Base-by-base conservation (phyloP, 2,113 vertebrate species). In the Upupa epops region DNA sequence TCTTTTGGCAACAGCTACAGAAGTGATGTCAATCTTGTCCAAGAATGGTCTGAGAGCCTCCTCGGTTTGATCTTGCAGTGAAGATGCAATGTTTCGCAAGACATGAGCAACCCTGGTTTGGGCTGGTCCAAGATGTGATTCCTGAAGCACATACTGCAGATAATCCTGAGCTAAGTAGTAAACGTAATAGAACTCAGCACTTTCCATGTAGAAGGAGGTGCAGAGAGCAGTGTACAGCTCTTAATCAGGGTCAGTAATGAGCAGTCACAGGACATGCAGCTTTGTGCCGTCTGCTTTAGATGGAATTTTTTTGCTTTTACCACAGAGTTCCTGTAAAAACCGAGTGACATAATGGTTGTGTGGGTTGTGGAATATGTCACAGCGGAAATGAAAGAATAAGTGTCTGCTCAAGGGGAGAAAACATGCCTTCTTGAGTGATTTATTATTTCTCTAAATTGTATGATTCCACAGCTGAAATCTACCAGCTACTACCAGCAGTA, bases 81-180 rank as follows among this genome's bases (percentile, higher is more conserved):
- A 97, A 21, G 78, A 96, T 9, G 96, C 97, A 5, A 92, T 72
- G 4, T 93, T 95, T 32, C 95, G 73, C 22, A 98, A 51, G 78
- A 97, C 95, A 1, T 71, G 72, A 78, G 97, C 95, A 6, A 92
- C 89, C 69, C 88, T 94, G 86, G 95, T 95, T 29, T 95, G 92
- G 9, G 88, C 64, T 5, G 88, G 42, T 13, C 48, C 91, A 0
- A 78, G 72, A 1, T 49, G 72, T 0, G 95, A 86, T 4, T 82
- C 45, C 72, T 93, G 96, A 40, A 97, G 93, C 49, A 97, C 85
- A 16, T 96, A 91, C 0, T 83, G 89, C 90, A 97, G 89, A 5
- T 98, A 98, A 51, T 97, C 97, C 85, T 97, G 96, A 28, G 96
- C 96, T 86, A 97, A 91, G 28, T 48, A 78, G 49, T 95, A 95